Evolutionary conservation across 2,888 invertebrate species (phyloP).

Genomic region (Callyntrura guangdongensis): DNA sequence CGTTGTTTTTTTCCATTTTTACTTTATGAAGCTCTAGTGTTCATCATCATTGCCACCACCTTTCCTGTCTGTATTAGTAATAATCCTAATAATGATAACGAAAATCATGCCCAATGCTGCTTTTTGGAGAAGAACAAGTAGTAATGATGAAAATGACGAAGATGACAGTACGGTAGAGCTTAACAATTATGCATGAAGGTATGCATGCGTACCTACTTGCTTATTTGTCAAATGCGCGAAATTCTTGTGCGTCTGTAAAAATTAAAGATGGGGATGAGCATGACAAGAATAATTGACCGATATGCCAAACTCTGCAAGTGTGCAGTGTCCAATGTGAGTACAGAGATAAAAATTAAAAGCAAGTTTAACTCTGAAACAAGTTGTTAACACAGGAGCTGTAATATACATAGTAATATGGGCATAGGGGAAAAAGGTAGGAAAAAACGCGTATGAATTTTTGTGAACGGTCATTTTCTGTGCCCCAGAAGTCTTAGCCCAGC

Average conservation of each 20-base stretch:
- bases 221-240: background rate
- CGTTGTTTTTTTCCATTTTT: slow-evolving; percentile 30
- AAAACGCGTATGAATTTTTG: slow-evolving; percentile 2
- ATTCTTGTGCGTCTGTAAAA: slow-evolving; percentile 56
- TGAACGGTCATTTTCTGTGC: background rate
- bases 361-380: slow-evolving; percentile 63
- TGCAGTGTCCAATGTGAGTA: background rate
- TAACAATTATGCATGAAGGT: slow-evolving; percentile 11
- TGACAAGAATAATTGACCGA: slow-evolving; percentile 77
- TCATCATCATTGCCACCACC: slow-evolving; percentile 24
- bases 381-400: slow-evolving; percentile 42
- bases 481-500: background rate
- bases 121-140: background rate
- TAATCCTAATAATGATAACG: slow-evolving; percentile 26
- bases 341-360: slow-evolving; percentile 62
- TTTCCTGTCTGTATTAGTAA: slow-evolving; percentile 7
- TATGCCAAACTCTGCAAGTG: slow-evolving; percentile 46
- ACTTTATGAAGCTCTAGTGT: too few relatives aligned
- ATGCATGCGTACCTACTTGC: background rate
- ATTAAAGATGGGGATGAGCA: slow-evolving; percentile 56
- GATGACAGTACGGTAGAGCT: slow-evolving; percentile 2
- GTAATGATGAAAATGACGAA: slow-evolving; percentile 22
- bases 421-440: background rate
- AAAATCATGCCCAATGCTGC: background rate
- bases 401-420: background rate